Evolutionary conservation across 2,113 vertebrate species (phyloP).

Genomic region (Panthera leo): DNA sequence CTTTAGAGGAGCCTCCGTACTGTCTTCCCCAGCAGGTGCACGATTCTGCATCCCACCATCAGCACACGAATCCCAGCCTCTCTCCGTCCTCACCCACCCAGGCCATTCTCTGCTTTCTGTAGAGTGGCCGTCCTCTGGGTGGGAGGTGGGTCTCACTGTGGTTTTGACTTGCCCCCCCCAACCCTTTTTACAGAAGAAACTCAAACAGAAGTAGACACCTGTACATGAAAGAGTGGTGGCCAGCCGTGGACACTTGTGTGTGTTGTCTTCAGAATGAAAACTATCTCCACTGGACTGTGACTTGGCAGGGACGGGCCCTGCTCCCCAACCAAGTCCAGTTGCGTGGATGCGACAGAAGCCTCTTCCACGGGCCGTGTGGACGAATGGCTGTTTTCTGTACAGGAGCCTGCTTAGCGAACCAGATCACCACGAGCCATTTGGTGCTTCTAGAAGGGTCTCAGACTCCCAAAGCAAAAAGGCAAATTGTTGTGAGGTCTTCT

Average conservation of each 20-base stretch:
- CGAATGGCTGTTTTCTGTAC: neutral
- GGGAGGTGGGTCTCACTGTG: neutral
- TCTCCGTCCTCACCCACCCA: neutral
- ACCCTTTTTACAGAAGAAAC: neutral
- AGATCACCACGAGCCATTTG: neutral
- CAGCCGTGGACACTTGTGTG: accelerated
- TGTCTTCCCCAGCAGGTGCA: neutral
- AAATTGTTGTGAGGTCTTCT: neutral
- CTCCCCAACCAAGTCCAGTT: no score
- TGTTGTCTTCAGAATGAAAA: neutral
- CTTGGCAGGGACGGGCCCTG: neutral
- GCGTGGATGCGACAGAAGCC: accelerated
- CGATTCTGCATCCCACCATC: no score
- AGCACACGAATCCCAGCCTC: neutral
- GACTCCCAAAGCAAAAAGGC: neutral
- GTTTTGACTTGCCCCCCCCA: neutral
- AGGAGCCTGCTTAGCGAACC: neutral
- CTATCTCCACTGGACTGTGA: neutral
- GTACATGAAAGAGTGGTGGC: neutral
- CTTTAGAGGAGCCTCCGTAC: neutral
- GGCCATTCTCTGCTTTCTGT: neutral
- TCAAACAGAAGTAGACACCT: neutral
- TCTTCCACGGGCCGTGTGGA: neutral
- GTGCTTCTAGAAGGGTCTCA: neutral
- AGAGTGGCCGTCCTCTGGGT: neutral